Percentiles rank a stretch among this genome's conserved stretches.
phyloP scores from a whole-genome alignment of 2,888 invertebrate genomes.

The Autographa gamma region DNA sequence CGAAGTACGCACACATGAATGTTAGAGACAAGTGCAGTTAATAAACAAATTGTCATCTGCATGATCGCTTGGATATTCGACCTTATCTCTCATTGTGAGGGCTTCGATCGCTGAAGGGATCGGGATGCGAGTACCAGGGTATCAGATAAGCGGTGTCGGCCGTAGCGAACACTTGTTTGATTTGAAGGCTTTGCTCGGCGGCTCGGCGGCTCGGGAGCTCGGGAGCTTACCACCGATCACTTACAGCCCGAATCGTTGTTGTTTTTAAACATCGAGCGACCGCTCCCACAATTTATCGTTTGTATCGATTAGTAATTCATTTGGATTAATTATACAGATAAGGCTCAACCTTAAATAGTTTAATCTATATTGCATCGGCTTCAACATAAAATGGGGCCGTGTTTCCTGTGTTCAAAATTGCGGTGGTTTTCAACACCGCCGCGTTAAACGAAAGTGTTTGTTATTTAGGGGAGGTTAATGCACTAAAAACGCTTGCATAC shows the following conservation, averaged over 20 bases:
- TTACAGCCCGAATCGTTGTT: slow-evolving; percentile 62
- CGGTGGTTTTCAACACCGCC: slow-evolving; percentile 9
- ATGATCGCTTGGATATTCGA: slow-evolving; percentile 61
- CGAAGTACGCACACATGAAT: neutral
- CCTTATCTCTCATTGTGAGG: slow-evolving; percentile 70
- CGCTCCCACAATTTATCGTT: slow-evolving; percentile 30
- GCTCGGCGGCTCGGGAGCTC: slow-evolving; percentile 59
- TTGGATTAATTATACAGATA: slow-evolving; percentile 54
- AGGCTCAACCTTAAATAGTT: slow-evolving; percentile 41
- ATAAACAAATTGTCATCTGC: slow-evolving; percentile 62
- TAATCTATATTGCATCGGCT: slow-evolving; percentile 41
- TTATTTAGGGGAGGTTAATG: neutral
- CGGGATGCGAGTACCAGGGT: slow-evolving; percentile 64
- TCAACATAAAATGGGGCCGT: slow-evolving; percentile 34
- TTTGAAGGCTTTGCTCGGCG: slow-evolving; percentile 68
- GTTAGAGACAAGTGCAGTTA: slow-evolving; percentile 25
- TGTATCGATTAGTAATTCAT: slow-evolving; percentile 41
- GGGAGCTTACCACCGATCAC: slow-evolving; percentile 69
- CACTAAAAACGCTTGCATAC: neutral
- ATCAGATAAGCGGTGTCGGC: slow-evolving; percentile 67
- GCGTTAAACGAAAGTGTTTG: neutral
- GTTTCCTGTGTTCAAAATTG: slow-evolving; percentile 25
- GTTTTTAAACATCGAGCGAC: slow-evolving; percentile 48
- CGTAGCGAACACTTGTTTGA: slow-evolving; percentile 77
- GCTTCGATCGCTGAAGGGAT: slow-evolving; percentile 61